Evolutionary conservation across 1,140 invertebrate genomes (phyloP).

Genomic region (Mactra quadrangularis): DNA sequence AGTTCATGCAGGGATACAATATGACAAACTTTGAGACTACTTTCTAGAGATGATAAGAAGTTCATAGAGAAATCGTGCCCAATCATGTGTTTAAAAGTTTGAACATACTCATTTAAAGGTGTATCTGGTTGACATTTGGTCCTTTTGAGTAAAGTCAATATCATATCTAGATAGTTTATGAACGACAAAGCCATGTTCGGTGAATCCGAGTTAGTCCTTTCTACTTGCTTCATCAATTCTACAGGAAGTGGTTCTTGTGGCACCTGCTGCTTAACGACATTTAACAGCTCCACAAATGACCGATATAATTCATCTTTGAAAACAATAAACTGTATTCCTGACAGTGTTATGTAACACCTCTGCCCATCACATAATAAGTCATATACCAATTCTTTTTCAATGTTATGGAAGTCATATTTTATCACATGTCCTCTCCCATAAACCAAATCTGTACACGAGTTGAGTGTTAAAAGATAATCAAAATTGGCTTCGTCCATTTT

Average conservation of each 20-base stretch:
- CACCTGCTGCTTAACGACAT: constrained; percentile 7
- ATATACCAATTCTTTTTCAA: constrained; percentile 37
- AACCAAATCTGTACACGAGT: constrained; percentile 22
- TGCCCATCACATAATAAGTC: neutral
- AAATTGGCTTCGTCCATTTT: neutral
- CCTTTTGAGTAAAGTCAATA: constrained; percentile 36
- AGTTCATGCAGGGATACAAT: constrained; percentile 37
- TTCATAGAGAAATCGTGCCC: constrained; percentile 9
- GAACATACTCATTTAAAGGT: constrained; percentile 5
- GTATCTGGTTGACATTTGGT: constrained; percentile 14
- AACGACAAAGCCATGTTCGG: constrained; percentile 28
- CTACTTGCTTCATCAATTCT: constrained; percentile 1
- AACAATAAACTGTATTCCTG: constrained; percentile 28
- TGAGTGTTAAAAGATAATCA: neutral
- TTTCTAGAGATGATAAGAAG: constrained; percentile 20
- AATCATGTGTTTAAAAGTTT: neutral
- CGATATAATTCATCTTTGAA: constrained; percentile 53
- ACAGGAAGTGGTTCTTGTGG: constrained; percentile 10
- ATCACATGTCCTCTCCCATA: constrained; percentile 36
- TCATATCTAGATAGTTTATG: constrained; percentile 39
- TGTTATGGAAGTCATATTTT: constrained; percentile 49
- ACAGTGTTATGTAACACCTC: neutral
- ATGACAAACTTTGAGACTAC: constrained; percentile 26
- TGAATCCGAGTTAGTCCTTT: neutral
- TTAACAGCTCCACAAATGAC: constrained; percentile 8